These are phyloP conservation scores for Sphenodon punctatus DNA, from an alignment of 2,797 vertebrate species.

Conservation along the genomic window DNA sequence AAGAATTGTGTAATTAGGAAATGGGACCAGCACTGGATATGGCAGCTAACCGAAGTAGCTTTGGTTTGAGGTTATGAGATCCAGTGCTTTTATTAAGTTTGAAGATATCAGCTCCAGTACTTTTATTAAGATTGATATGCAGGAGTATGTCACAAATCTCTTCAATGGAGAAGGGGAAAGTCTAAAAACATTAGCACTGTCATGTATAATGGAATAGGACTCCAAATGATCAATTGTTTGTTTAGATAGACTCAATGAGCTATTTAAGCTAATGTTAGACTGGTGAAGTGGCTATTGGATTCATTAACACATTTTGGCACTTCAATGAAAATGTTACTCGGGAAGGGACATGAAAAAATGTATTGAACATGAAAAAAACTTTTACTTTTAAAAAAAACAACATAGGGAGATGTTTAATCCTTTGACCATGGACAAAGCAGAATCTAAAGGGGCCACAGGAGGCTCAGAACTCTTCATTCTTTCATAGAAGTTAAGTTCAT, in stretches of 20 bases:
- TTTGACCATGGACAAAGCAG: neutral
- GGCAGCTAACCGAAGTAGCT: slow-evolving; percentile 15
- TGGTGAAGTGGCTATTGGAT: neutral
- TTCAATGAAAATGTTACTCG: neutral
- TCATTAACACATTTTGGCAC: neutral
- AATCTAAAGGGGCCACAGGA: neutral
- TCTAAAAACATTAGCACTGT: slow-evolving; percentile 4
- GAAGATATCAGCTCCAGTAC: slow-evolving; percentile 20
- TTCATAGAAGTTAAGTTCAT: fast-evolving
- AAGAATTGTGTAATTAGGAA: slow-evolving; percentile 2
- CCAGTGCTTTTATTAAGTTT: neutral
- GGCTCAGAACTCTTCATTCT: neutral
- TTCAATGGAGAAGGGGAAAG: neutral
- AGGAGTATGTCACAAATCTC: neutral
- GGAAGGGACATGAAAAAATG: neutral
- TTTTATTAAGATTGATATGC: slow-evolving; percentile 45
- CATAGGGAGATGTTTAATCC: neutral
- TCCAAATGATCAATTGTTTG: slow-evolving; percentile 10
- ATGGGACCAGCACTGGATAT: slow-evolving; percentile 10
- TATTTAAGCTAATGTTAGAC: neutral
- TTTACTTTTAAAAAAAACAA: neutral
- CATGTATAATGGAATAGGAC: slow-evolving; percentile 6
- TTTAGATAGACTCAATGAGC: neutral
- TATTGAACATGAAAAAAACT: neutral
- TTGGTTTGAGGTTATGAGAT: slow-evolving; percentile 29